Conservation (phyloP, 92 coral and sea anemone genomes). For the Phenganax marumi region DNA sequence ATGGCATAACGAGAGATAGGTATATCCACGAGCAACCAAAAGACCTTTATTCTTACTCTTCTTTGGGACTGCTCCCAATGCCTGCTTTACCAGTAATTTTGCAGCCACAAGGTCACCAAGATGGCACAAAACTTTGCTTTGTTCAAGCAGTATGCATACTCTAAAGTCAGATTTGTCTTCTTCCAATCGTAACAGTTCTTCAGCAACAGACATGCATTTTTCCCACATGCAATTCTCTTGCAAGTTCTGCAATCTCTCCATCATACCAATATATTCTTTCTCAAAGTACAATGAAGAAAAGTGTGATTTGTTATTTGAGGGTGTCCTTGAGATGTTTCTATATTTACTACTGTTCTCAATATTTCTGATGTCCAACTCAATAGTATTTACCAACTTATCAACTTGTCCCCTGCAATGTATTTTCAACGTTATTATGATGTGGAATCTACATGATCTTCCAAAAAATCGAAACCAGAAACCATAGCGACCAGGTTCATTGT, state of each 20-base stretch:
- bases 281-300: slow-evolving; percentile 62
- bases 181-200: slow-evolving; percentile 59
- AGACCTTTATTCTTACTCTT: slow-evolving; percentile 78
- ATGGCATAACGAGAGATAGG: slow-evolving; percentile 78
- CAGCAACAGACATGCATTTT: slow-evolving; percentile 66
- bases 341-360: slow-evolving; percentile 1
- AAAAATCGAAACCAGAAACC: slow-evolving; percentile 97
- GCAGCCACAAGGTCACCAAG: slow-evolving; percentile 67
- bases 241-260: slow-evolving; percentile 61
- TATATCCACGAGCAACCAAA: slow-evolving; percentile 76
- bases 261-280: slow-evolving; percentile 63
- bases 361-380: slow-evolving; percentile 71
- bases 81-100: slow-evolving; percentile 74
- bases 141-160: slow-evolving; percentile 75
- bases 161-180: slow-evolving; percentile 55
- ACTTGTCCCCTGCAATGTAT: slow-evolving; percentile 50
- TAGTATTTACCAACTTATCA: slow-evolving; percentile 63
- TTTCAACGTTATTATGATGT: slow-evolving; percentile 65
- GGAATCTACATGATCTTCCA: slow-evolving; percentile 71
- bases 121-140: slow-evolving; percentile 72
- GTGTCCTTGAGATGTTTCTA: background rate
- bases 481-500: background rate
- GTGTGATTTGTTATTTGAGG: background rate
- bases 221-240: slow-evolving; percentile 49
- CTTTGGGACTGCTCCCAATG: slow-evolving; percentile 62